Base-by-base conservation (phyloP, 2,797 vertebrate species). In the Tenualosa thibaudeaui region DNA sequence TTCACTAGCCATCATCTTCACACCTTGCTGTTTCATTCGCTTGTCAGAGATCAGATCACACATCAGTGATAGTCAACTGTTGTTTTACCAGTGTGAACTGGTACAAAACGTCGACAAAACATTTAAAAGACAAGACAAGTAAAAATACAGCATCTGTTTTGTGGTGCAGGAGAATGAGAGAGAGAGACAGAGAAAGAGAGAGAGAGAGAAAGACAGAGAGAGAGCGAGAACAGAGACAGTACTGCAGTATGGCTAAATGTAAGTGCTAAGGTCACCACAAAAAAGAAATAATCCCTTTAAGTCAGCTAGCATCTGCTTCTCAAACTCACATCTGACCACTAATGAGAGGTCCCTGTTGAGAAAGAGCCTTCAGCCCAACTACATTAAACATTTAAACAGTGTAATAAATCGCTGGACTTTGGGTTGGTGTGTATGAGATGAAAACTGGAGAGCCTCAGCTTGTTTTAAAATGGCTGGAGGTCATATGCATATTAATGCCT, bases 291-390 rank as follows among this genome's bases (percentile, higher is more conserved):
- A 78, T 78, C 71, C 17, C 71, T 78, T 78, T 78, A 43, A 46
- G 71, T 78, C 71, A 78, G 71, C 37, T 8, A 37, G 84, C 84
- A 82, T 82, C 81, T 71, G 84, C 81, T 65, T 58, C 82, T 62
- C 54, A 3, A 83, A 60, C 82, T 85, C 82, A 54, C 43, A 83
- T 82, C 82, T 83, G 84, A 84, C 51, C 37, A 58, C 31, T 54
- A 86, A 82, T 19, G 51, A 75, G 37, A 15, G 62, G 68, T 62
- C 81, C 62, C 24, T 78, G 71, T 17, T 53, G 81, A 82, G 60
- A 53, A 7, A 7, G 46, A 50, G 31, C 54, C 46, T 50, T 26
- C 81, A 81, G 83, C 81, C 86, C 40, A 68, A 13, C 81, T 53
- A 10, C 31, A 6, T 50, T 75, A 82, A 46, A 81, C 31, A 75